Base-by-base conservation (phyloP, 2,113 vertebrate genomes). In the Caranx ignobilis region DNA sequence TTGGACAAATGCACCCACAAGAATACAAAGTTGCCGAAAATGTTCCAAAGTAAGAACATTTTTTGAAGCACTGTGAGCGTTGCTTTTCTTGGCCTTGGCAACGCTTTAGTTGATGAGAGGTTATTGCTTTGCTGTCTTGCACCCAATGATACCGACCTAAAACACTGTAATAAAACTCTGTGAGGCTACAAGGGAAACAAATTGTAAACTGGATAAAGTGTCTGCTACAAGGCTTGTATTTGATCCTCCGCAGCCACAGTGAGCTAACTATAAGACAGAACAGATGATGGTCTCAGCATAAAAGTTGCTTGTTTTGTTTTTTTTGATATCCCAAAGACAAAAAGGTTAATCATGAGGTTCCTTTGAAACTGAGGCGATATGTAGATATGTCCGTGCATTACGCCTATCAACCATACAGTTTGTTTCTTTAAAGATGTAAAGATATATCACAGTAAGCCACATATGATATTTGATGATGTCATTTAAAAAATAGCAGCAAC, bases 111-210 rank as follows among this genome's bases (percentile, higher is more conserved):
- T 82, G 75, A 75, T 67, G 71, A 75, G 47, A 66, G 43, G 71
- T 82, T 71, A 79, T 75, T 75, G 60, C 75, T 60, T 62, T 41
- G 59, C 65, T 66, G 68, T 47, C 68, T 73, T 50, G 41, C n/a
- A 16, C 65, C 71, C 75, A 74, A 39, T 52, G 70, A 60, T 56
- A 43, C 61, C 43, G 71, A 61, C 70, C 75, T 56, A 16, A 70
- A 64, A 63, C 39, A 43, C 45, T 65, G 79, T 39, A 66, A 75
- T 75, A 66, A 75, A 71, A 79, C 56, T 66, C 45, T 60, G 63
- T 55, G 34, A 59, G 16, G 54, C 34, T 71, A 0, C 11, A 32
- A 60, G 52, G 52, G 71, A 69, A 56, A 78, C 18, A 57, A 15
- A 52, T 57, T n/a, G 43, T 52, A 52, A 63, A 84, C 54, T 26